A percentile compares a stretch with the other conserved stretches of the same genome.
Conservation (phyloP, 2,113 vertebrate species). For the Siphamia tubifer region DNA sequence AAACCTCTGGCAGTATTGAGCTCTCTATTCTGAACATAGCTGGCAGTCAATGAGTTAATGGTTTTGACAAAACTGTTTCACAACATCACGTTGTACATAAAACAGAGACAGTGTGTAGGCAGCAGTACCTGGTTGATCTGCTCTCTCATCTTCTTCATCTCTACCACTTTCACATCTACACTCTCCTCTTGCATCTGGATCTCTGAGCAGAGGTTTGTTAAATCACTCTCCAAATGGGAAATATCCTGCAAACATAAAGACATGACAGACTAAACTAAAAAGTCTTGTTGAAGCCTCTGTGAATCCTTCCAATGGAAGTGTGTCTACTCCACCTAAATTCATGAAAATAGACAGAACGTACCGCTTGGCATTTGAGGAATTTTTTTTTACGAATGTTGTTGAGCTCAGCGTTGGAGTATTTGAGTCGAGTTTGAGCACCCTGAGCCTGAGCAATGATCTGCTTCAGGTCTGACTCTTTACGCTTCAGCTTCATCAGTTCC, state of each 20-base stretch:
- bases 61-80: no score
- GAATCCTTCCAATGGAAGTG: no score
- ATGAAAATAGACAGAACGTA: no score
- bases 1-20: no score
- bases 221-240: constrained; percentile 87
- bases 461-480: constrained; percentile 90
- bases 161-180: constrained; percentile 71
- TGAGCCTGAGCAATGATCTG: constrained; percentile 81
- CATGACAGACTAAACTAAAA: background rate
- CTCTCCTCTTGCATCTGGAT: constrained; percentile 80
- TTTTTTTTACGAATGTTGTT: constrained; percentile 84
- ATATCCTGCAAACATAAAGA: constrained; percentile 82
- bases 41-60: no score
- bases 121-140: constrained; percentile 84
- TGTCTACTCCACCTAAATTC: no score
- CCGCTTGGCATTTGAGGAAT: constrained; percentile 79
- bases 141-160: constrained; percentile 76
- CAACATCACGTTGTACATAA: no score
- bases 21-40: no score
- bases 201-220: constrained; percentile 84
- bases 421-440: constrained; percentile 88
- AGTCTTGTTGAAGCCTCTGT: no score
- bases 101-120: background rate
- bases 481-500: constrained; percentile 83
- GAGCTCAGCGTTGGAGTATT: constrained; percentile 87